Percentiles rank a stretch among this genome's conserved stretches.
These are phyloP conservation scores for Eumaeus atala DNA, from an alignment of 1,140 invertebrate species.

Conservation along the genomic window DNA sequence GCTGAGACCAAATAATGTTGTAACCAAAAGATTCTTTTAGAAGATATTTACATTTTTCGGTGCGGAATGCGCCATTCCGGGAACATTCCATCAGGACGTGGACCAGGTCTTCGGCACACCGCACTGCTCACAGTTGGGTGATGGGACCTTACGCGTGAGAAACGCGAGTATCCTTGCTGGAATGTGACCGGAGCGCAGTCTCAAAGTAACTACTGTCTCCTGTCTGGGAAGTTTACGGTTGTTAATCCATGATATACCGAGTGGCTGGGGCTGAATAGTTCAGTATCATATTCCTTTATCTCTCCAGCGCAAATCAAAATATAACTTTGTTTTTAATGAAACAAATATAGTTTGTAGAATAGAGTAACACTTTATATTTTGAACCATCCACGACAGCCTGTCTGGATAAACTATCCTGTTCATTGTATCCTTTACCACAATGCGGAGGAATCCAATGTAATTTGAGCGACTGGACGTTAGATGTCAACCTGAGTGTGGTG, in stretches of 20 bases:
- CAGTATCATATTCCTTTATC: constrained; percentile 19
- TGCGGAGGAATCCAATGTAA: constrained; percentile 1
- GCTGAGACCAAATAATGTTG: background rate
- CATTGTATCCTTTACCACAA: background rate
- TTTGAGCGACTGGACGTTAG: background rate
- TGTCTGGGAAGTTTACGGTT: background rate
- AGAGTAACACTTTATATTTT: background rate
- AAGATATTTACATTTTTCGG: background rate
- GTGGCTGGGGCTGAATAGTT: constrained; percentile 20
- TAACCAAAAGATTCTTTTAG: background rate
- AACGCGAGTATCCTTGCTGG: constrained; percentile 17
- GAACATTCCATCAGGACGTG: constrained; percentile 17
- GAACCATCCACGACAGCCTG: constrained; percentile 1
- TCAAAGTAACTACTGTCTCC: background rate
- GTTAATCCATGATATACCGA: constrained; percentile 14
- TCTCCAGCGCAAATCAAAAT: constrained; percentile 17
- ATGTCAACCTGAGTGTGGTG: background rate
- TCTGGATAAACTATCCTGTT: background rate
- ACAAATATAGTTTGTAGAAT: background rate
- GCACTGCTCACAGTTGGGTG: constrained; percentile 15
- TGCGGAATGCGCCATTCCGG: constrained; percentile 7
- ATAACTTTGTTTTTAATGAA: constrained; percentile 14
- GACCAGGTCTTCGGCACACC: constrained; percentile 10
- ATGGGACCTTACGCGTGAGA: constrained; percentile 11
- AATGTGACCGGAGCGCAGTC: constrained; percentile 22